Percentiles rank a stretch among this genome's conserved stretches.
phyloP scores from a whole-genome alignment of 2,113 vertebrate genomes.

The Clarias batrachus region DNA sequence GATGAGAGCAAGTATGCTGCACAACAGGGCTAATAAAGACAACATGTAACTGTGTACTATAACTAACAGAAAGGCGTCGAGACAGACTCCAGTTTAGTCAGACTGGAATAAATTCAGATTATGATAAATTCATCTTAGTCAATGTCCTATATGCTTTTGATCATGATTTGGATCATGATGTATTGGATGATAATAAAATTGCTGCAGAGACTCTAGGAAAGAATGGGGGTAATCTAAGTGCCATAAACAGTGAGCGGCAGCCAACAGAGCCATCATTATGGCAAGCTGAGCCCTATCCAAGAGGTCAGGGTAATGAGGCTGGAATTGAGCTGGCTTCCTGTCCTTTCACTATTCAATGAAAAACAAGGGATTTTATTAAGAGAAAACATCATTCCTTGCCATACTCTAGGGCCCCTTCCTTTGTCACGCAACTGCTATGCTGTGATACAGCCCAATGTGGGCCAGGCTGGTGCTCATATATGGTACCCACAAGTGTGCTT shows the following conservation, averaged over 20 bases:
- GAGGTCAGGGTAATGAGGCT: slow-evolving; percentile 64
- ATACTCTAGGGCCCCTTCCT: slow-evolving; percentile 54
- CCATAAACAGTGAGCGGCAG: slow-evolving; percentile 28
- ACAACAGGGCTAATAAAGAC: background rate
- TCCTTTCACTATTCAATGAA: slow-evolving; percentile 61
- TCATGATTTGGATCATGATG: background rate
- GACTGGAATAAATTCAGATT: background rate
- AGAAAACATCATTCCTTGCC: slow-evolving; percentile 68
- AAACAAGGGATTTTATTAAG: slow-evolving; percentile 62
- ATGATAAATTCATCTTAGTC: background rate
- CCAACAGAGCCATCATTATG: slow-evolving; percentile 63
- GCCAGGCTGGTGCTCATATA: slow-evolving; percentile 38
- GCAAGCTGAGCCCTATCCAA: slow-evolving; percentile 58
- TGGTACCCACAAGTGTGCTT: slow-evolving; percentile 61
- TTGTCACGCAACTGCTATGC: slow-evolving; percentile 49
- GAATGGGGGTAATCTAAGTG: background rate
- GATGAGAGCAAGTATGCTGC: background rate
- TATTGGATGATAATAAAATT: background rate
- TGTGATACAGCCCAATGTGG: slow-evolving; percentile 36
- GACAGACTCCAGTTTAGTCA: background rate
- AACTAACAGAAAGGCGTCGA: background rate
- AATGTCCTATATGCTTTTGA: background rate
- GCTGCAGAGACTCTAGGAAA: background rate
- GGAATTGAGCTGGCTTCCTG: slow-evolving; percentile 67
- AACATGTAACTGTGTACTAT: background rate